Evolutionary conservation across 2,888 invertebrate genomes (phyloP), one percentile per base, ranked within the genome.

Genomic region (Heliconius hortense): DNA sequence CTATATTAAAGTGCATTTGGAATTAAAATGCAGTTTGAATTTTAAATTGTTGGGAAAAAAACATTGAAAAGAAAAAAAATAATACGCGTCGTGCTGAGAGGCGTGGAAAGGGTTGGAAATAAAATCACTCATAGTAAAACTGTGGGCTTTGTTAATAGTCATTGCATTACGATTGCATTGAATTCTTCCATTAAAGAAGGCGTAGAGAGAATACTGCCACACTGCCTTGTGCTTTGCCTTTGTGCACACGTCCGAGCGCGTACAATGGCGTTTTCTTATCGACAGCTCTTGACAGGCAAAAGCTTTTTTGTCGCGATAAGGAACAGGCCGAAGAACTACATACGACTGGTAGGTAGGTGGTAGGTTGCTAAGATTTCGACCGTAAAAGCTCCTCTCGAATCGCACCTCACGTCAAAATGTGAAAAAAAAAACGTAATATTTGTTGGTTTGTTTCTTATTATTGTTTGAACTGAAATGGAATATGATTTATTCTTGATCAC

Each of bases 231-330:
- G 78, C 77, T 74, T 77, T 78, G 79, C 79, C 79, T 80, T 80
- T 80, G 79, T 79, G 75, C 74, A 77, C 70, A 78, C 77, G 79
- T 81, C 80, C 80, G 77, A 81, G 78, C 74, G 83, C 84, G 89
- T 90, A 92, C 92, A 92, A 93, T 91, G 87, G 85, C 82, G 86
- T 88, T 86, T 88, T 89, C 86, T 82, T 85, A 86, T 90, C 92
- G 88, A 89, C 88, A 86, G 86, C 90, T 84, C 89, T 94, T 90
- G 89, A 93, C 92, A 92, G 84, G 90, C 86, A 92, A 93, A 93
- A 86, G 89, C 91, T 91, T 92, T 92, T 92, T 92, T 92, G 82
- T 87, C 83, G 84, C 89, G 90, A 90, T 91, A 91, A 91, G 90
- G 83, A 87, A 89, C 86, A 82, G 84, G 83, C 79, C 83, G 81